phyloP scores from a whole-genome alignment of 2,888 invertebrate species.

The Oasisia sp. region DNA sequence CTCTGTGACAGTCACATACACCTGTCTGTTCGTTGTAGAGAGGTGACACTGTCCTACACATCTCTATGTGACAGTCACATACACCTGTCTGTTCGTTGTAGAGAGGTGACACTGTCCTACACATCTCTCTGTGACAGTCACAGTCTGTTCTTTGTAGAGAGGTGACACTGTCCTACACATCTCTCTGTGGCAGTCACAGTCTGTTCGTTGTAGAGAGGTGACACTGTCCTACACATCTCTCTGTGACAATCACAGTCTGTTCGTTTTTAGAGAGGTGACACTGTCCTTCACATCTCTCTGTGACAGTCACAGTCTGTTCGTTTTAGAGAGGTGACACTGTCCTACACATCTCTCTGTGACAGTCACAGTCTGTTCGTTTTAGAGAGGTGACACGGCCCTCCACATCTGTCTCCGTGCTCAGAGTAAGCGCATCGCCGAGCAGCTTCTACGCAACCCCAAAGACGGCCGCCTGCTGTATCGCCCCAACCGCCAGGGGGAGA shows the following conservation, averaged over 20 bases:
- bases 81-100: background rate
- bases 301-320: background rate
- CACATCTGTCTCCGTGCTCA: constrained; percentile 96
- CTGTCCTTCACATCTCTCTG: background rate
- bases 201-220: background rate
- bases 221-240: background rate
- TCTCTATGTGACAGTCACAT: too few species aligned
- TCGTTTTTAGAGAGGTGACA: background rate
- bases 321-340: background rate
- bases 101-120: too few species aligned
- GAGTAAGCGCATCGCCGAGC: constrained; percentile 81
- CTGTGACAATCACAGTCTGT: background rate
- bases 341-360: background rate
- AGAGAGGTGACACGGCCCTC: constrained; percentile 90
- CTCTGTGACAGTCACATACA: too few species aligned
- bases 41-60: constrained; percentile 79
- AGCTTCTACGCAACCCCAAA: constrained; percentile 93
- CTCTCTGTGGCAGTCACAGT: background rate
- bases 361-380: constrained; percentile 21
- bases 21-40: constrained; percentile 62
- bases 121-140: too few species aligned
- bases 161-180: background rate
- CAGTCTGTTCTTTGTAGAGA: background rate
- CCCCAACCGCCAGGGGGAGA: constrained; percentile 93
- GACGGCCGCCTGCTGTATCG: constrained; percentile 93